Percentiles rank a stretch among this genome's conserved stretches.
Evolutionary conservation across 2,888 invertebrate species (phyloP).

Genomic region (Deilephila elpenor): DNA sequence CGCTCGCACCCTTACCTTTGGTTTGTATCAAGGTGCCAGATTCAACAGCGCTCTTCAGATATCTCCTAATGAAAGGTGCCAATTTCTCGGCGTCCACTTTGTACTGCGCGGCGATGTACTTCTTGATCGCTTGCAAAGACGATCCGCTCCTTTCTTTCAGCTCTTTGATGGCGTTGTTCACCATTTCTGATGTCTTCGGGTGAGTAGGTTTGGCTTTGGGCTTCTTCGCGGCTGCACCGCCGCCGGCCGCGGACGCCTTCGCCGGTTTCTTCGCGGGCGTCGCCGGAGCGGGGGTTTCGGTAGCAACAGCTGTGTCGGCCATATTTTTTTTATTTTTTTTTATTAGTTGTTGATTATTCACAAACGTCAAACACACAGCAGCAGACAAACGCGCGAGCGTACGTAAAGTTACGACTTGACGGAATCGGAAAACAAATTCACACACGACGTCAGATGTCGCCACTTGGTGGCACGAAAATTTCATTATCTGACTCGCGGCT

Average conservation of each 20-base stretch:
- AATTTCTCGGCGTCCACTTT: conserved; percentile 85
- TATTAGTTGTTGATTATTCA: neutral
- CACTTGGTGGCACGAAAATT: conserved; percentile 13
- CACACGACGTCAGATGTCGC: conserved; percentile 22
- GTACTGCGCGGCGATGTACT: conserved; percentile 85
- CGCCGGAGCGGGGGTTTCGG: conserved; percentile 55
- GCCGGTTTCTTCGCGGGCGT: conserved; percentile 56
- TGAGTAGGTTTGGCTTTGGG: conserved; percentile 62
- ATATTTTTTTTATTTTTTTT: conserved; percentile 33
- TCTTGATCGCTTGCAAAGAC: conserved; percentile 85
- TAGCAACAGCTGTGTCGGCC: conserved; percentile 57
- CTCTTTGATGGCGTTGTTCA: conserved; percentile 80
- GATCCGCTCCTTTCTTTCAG: conserved; percentile 85
- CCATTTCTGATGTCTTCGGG: conserved; percentile 75
- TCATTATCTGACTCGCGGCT: conserved; percentile 25
- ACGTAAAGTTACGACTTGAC: neutral
- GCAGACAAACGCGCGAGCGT: neutral
- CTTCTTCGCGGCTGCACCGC: conserved; percentile 48
- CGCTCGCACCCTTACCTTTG: conserved; percentile 83
- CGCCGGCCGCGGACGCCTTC: conserved; percentile 45
- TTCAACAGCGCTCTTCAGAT: conserved; percentile 80
- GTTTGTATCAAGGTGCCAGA: conserved; percentile 81
- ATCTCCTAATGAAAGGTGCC: conserved; percentile 85
- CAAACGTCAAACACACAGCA: neutral
- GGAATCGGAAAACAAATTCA: neutral